phyloP scores from a whole-genome alignment of 2,113 vertebrate species.

The Microtus oregoni region DNA sequence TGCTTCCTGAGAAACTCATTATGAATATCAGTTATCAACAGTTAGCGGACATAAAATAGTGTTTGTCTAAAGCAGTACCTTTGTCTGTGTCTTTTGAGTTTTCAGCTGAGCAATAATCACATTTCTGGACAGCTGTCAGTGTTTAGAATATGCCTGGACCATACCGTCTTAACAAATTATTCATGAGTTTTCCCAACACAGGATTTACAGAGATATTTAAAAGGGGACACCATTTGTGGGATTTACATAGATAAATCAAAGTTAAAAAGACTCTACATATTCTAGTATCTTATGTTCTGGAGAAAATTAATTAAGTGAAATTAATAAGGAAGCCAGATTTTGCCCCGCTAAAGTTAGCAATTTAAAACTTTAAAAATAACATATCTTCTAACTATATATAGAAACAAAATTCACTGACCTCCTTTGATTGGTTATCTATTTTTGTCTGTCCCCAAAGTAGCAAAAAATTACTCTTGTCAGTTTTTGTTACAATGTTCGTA shows the following conservation, averaged over 20 bases:
- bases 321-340: constrained; percentile 65
- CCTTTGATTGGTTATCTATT: constrained; percentile 77
- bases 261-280: constrained; percentile 40
- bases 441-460: constrained; percentile 75
- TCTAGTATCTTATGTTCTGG: neutral
- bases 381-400: constrained; percentile 54
- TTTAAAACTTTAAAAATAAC: constrained; percentile 70
- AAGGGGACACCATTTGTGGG: neutral
- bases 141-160: constrained; percentile 56
- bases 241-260: constrained; percentile 67
- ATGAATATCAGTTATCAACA: neutral
- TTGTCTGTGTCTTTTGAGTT: constrained; percentile 31
- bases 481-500: constrained; percentile 76
- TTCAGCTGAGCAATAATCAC: neutral
- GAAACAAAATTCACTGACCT: constrained; percentile 73
- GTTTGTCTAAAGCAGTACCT: neutral
- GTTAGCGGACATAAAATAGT: neutral
- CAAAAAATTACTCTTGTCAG: constrained; percentile 82
- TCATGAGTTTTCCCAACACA: neutral
- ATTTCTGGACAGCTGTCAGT: constrained; percentile 53
- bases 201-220: constrained; percentile 58
- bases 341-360: constrained; percentile 47
- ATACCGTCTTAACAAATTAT: constrained; percentile 38
- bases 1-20: neutral
- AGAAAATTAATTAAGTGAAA: constrained; percentile 66